Percentiles rank a stretch among this genome's conserved stretches.
phyloP scores from a whole-genome alignment of 2,113 vertebrate genomes.

The Naja naja region DNA sequence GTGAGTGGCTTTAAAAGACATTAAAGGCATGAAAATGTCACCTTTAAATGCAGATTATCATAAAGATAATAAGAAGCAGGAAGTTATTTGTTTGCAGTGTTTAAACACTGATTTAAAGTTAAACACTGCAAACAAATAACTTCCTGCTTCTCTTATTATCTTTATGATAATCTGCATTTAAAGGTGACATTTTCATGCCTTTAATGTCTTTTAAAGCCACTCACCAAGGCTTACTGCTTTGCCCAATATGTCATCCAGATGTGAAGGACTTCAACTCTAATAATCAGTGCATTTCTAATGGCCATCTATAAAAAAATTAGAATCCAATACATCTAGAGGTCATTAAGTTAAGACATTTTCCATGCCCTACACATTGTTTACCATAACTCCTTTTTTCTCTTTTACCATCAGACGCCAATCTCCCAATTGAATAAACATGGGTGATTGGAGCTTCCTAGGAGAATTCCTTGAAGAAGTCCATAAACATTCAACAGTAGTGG shows the following conservation, averaged over 20 bases:
- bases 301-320: neutral
- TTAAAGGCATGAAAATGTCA: neutral
- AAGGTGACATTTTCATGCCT: neutral
- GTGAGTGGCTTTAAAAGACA: neutral
- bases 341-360: neutral
- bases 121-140: neutral
- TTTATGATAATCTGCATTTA: neutral
- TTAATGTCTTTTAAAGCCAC: neutral
- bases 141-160: neutral
- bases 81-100: neutral
- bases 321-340: neutral
- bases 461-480: conserved; percentile 96
- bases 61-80: neutral
- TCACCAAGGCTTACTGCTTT: neutral
- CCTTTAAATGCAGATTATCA: neutral
- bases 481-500: conserved; percentile 94
- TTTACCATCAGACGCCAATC: conserved; percentile 33
- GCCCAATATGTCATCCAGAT: neutral
- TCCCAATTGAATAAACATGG: conserved; percentile 77
- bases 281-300: neutral
- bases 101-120: neutral
- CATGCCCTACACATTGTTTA: neutral
- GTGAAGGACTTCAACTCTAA: neutral
- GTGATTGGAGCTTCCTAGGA: conserved; percentile 94
- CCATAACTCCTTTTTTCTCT: conserved; percentile 32